phyloP scores from a whole-genome alignment of 2,113 vertebrate species.

The Pseudopodoces humilis region DNA sequence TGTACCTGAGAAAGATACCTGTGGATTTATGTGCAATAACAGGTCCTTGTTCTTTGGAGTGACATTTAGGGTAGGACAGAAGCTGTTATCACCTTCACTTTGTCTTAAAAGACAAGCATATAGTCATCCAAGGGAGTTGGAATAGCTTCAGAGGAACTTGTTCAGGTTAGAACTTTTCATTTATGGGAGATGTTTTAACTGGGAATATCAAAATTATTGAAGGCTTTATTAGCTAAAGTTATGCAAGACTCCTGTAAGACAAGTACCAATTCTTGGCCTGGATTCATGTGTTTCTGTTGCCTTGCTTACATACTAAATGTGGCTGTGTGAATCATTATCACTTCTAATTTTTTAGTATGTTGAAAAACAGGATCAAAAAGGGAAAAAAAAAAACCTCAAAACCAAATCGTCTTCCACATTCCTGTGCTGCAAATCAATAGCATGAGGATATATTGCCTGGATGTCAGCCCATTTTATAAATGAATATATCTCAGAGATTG shows the following conservation, averaged over 20 bases:
- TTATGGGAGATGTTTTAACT: not conserved
- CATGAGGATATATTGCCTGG: not conserved
- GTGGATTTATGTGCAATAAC: not conserved
- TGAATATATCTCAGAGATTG: not conserved
- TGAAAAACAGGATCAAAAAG: not conserved
- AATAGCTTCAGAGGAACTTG: constrained; percentile 6
- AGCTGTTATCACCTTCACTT: not conserved
- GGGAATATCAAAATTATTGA: not conserved
- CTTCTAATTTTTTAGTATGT: not conserved
- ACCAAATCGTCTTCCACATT: not conserved
- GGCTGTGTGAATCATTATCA: constrained; percentile 1
- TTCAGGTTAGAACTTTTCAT: not conserved
- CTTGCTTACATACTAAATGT: not conserved
- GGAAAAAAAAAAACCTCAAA: not conserved
- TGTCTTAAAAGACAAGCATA: not conserved
- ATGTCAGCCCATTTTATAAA: constrained; percentile 23
- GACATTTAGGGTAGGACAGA: not conserved
- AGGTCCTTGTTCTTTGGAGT: not conserved
- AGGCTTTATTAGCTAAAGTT: not conserved
- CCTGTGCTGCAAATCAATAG: not conserved
- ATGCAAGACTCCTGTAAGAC: not conserved
- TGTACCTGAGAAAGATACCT: not conserved
- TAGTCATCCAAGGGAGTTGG: not conserved
- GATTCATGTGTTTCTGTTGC: not conserved
- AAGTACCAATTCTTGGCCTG: not conserved